Base-by-base conservation (phyloP, 2,797 vertebrate species). In the Psittacula derbiana region DNA sequence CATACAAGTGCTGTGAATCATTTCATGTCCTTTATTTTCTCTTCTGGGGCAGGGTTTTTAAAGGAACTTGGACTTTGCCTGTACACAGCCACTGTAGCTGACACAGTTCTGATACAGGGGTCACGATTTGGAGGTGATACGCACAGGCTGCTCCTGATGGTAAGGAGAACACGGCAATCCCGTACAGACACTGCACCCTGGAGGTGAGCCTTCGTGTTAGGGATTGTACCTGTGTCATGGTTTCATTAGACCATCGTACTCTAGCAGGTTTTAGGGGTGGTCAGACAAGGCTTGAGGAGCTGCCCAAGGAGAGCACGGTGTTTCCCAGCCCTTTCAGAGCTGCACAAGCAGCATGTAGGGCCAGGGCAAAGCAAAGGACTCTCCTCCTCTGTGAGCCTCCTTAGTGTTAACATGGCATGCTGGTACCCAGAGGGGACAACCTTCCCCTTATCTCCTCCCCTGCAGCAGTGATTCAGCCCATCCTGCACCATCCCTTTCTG, bases 1-100 rank as follows among this genome's bases (percentile, higher is more conserved):
- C 57, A 49, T 91, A 41, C 82, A 81, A 86, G 67, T 50, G 82
- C 82, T 69, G n/a, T 95, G 90, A 96, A 93, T 97, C 94, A 92
- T 67, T 91, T 72, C 0, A 31, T 36, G 24, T 52, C 72, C 58
- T 90, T 86, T 92, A 64, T 80, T 92, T 90, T 91, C 58, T 1
- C 15, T 88, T 52, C 87, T 50, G 33, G 46, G 65, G 69, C 19
- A 86, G 85, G 57, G 71, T 60, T 92, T 88, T 89, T 80, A 70
- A 52, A 70, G 86, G 72, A 83, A 71, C 57, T 61, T 1, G 0
- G 52, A 40, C 60, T 90, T 62, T 80, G 57, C 58, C 69, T 36
- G 53, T 20, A 17, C 23, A 18, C 66, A 27, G 69, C n/a, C 57
- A 6, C 69, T n/a, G 52, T 11, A 58, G 60, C 84, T 80, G 53